Conservation (phyloP, 2,797 vertebrate species). For the Liparis tanakae region DNA sequence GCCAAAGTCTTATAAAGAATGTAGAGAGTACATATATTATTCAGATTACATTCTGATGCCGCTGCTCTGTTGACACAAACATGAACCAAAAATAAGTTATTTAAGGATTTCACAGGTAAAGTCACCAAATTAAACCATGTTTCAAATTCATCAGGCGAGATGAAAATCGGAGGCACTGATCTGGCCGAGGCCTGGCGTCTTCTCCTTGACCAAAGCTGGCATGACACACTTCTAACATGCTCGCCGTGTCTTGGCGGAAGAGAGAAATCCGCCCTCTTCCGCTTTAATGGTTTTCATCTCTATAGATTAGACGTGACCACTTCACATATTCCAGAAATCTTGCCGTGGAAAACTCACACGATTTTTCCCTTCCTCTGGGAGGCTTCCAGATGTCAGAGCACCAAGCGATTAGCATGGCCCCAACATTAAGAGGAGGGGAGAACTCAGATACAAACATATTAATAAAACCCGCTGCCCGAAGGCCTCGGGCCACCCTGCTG, state of each 20-base stretch:
- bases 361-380: constrained; percentile 71
- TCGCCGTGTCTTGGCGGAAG: constrained; percentile 46
- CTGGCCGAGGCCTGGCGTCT: constrained; percentile 32
- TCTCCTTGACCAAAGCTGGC: constrained; percentile 64
- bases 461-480: constrained; percentile 66
- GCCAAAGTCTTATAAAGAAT: constrained; percentile 84
- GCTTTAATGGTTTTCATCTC: constrained; percentile 77
- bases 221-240: constrained; percentile 68
- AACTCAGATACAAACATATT: constrained; percentile 75
- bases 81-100: constrained; percentile 59
- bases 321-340: constrained; percentile 75
- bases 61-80: constrained; percentile 65
- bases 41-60: constrained; percentile 80
- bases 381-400: constrained; percentile 79
- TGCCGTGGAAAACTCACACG: constrained; percentile 58
- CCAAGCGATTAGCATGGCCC: constrained; percentile 79
- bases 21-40: constrained; percentile 83
- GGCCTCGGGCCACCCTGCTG: constrained; percentile 59
- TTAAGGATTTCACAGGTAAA: constrained; percentile 68
- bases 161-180: constrained; percentile 65
- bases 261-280: constrained; percentile 50
- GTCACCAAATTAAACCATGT: constrained; percentile 30
- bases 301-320: constrained; percentile 78
- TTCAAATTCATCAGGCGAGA: constrained; percentile 64
- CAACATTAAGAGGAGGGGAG: constrained; percentile 69